Conservation (phyloP, 2,113 vertebrate genomes). For the Ornithorhynchus anatinus region DNA sequence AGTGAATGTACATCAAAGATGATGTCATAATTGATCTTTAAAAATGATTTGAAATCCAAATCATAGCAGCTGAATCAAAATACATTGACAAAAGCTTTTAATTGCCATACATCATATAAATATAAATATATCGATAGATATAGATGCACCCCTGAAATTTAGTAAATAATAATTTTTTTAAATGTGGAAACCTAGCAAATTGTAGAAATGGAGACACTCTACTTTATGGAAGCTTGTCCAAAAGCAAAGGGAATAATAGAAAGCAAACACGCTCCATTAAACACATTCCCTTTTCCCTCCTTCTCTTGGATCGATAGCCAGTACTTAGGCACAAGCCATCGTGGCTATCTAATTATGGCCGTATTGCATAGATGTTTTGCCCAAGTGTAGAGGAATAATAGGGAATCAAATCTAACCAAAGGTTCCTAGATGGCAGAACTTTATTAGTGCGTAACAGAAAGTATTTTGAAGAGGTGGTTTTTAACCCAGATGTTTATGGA, state of each 20-base stretch:
- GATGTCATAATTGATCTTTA: too few species aligned
- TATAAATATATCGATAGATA: not conserved
- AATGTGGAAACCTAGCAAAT: conserved; percentile 26
- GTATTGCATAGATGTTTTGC: conserved; percentile 5
- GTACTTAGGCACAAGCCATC: conserved; percentile 38
- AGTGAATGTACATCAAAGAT: too few species aligned
- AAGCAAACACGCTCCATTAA: conserved; percentile 46
- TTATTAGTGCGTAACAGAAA: not conserved
- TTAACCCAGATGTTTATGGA: not conserved
- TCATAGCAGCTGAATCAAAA: too few species aligned
- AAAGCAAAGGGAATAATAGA: conserved; percentile 45
- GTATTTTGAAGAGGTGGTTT: not conserved
- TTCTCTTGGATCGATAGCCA: conserved; percentile 45
- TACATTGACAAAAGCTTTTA: too few species aligned
- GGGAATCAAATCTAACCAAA: conserved; percentile 4
- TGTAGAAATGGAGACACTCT: conserved; percentile 36
- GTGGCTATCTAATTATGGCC: conserved; percentile 50
- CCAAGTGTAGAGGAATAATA: conserved; percentile 4
- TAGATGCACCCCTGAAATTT: conserved; percentile 4
- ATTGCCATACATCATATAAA: too few species aligned
- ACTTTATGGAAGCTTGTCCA: conserved; percentile 41
- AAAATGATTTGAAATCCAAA: too few species aligned
- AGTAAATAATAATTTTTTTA: conserved; percentile 43
- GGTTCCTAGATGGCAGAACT: not conserved
- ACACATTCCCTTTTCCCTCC: not conserved